These are phyloP conservation scores for Hypsibius dujardini DNA, from an alignment of 1,140 invertebrate genomes.

Conservation along the genomic window DNA sequence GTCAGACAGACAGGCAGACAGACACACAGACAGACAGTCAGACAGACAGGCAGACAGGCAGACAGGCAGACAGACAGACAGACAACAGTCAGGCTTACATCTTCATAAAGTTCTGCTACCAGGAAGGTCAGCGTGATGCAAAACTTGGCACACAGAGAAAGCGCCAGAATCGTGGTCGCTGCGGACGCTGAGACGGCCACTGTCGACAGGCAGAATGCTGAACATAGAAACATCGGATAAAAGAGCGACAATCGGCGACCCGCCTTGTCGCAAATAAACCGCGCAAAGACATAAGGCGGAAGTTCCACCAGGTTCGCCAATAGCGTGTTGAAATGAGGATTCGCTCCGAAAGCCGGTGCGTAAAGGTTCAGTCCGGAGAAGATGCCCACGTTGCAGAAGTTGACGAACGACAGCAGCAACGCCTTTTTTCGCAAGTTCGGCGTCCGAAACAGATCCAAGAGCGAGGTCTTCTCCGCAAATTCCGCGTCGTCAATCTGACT, in stretches of 20 bases:
- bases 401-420: conserved; percentile 60
- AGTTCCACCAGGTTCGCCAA: conserved; percentile 37
- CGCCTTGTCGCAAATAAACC: conserved; percentile 26
- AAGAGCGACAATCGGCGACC: conserved; percentile 29
- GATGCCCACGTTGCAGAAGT: conserved; percentile 42
- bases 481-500: no score
- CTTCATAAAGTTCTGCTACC: conserved; percentile 44
- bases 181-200: no score
- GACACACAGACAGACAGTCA: no score
- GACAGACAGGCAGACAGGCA: no score
- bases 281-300: conserved; percentile 27
- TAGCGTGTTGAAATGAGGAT: conserved; percentile 49
- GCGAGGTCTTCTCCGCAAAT: background rate
- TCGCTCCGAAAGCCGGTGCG: conserved; percentile 28
- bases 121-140: conserved; percentile 33
- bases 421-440: conserved; percentile 55
- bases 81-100: no score
- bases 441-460: conserved; percentile 23
- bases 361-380: conserved; percentile 2
- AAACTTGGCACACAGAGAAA: conserved; percentile 35
- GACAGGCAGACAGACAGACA: no score
- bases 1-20: no score
- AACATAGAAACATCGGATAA: conserved; percentile 26
- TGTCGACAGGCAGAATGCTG: no score
- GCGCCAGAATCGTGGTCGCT: conserved; percentile 26